Evolutionary conservation across 2,888 invertebrate genomes (phyloP), one percentile per base, ranked within the genome.

Genomic region (Frankliniella intonsa): DNA sequence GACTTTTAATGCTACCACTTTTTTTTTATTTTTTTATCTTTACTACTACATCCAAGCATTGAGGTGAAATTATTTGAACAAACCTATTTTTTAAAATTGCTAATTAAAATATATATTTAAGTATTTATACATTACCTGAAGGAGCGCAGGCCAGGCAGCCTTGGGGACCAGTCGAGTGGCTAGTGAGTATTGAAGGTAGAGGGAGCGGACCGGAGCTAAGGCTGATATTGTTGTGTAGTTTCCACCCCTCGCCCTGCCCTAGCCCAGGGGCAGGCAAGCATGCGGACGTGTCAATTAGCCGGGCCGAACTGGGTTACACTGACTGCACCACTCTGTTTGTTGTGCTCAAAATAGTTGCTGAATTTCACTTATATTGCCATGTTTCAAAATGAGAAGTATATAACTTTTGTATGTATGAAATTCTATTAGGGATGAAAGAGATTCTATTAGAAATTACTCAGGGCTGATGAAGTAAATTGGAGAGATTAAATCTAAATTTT

Each of bases 221-320:
- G 69, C 69, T 76, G 69, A 76, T 76, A 76, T 76, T 76, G 69
- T 76, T 76, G 69, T 76, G n/a, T 76, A 76, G 69, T 76, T 76
- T 76, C 69, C 69, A 76, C 69, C 69, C 69, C 69, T 76, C 69
- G 69, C 25, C 69, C 69, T 76, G 69, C 69, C 69, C 69, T 12
- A 25, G 25, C 69, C 69, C 69, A 25, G 25, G 69, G 69, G n/a
- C 69, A 38, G 38, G 38, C 38, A 38, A 69, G 69, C 55, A 14
- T n/a, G 9, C 11, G 22, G 69, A 76, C 25, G 69, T 25, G 69
- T 76, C 69, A 76, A 76, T 76, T 76, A 76, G 69, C 69, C 69
- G 25, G 69, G 22, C 69, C 69, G 25, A 25, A 76, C 69, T 76
- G 69, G 69, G 69, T 25, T 25, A 25, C 69, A 76, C 69, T 25